phyloP scores from a whole-genome alignment of 2,113 vertebrate species.

The Apteryx owenii region DNA sequence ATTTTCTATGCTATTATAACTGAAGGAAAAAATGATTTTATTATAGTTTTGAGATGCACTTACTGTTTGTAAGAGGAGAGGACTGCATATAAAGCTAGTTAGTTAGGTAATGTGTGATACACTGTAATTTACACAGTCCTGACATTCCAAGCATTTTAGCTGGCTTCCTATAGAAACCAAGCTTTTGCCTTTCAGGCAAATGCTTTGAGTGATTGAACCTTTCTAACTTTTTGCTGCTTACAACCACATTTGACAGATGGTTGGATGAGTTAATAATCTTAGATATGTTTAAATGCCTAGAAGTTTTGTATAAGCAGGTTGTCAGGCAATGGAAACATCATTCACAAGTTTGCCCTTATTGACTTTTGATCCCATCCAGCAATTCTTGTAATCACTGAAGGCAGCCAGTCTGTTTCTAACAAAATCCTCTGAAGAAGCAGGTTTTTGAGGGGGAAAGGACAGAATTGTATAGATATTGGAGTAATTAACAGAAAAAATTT shows the following conservation, averaged over 20 bases:
- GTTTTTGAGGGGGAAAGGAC: fast-evolving
- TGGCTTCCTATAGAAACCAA: background rate
- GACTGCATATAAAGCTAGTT: background rate
- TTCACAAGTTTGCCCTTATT: background rate
- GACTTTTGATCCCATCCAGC: background rate
- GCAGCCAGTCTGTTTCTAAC: background rate
- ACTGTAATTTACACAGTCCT: background rate
- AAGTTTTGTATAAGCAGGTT: background rate
- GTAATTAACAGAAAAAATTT: background rate
- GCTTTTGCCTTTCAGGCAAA: background rate
- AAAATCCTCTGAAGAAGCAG: background rate
- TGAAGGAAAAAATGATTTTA: background rate
- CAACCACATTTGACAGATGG: background rate
- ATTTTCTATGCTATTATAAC: background rate
- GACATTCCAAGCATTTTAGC: background rate
- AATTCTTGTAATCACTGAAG: background rate
- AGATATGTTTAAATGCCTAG: background rate
- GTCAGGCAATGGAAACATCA: background rate
- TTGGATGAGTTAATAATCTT: background rate
- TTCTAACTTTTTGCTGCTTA: background rate
- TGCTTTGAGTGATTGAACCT: background rate
- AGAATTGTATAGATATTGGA: background rate
- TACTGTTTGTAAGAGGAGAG: background rate
- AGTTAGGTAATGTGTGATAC: background rate
- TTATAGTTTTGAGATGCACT: background rate